These are phyloP conservation scores for Tiphia femorata DNA, from an alignment of 2,888 invertebrate genomes.

Conservation along the genomic window DNA sequence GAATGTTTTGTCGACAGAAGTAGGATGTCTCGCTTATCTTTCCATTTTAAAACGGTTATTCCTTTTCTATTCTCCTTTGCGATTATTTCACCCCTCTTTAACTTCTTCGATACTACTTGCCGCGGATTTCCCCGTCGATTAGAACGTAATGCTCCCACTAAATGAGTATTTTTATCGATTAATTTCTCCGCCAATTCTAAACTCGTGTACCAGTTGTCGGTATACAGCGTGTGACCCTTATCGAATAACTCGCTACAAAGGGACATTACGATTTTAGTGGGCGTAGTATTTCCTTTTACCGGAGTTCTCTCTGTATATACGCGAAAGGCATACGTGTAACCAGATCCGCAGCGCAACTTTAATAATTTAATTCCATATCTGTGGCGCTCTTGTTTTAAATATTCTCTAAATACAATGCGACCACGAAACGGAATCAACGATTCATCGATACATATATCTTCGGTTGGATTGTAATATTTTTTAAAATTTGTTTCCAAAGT, in stretches of 20 bases:
- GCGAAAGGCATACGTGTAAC: neutral
- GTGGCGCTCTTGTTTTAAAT: neutral
- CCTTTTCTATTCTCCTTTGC: constrained; percentile 5
- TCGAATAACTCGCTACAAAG: neutral
- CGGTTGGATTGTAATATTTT: neutral
- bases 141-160: neutral
- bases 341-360: neutral
- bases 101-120: constrained; percentile 9
- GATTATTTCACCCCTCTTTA: constrained; percentile 7
- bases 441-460: constrained; percentile 1
- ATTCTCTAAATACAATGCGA: neutral
- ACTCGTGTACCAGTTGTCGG: neutral
- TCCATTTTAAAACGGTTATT: constrained; percentile 6
- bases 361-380: neutral
- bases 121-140: neutral
- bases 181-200: neutral
- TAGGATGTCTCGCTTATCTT: constrained; percentile 5
- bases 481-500: neutral
- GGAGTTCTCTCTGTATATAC: neutral
- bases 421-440: neutral
- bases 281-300: neutral
- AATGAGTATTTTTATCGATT: neutral
- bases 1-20: constrained; percentile 13
- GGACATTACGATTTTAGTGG: neutral
- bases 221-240: neutral